A percentile compares a stretch with the other conserved stretches of the same genome.
Conservation (phyloP, 1,140 invertebrate species). For the Druon quercuslanigerum region DNA sequence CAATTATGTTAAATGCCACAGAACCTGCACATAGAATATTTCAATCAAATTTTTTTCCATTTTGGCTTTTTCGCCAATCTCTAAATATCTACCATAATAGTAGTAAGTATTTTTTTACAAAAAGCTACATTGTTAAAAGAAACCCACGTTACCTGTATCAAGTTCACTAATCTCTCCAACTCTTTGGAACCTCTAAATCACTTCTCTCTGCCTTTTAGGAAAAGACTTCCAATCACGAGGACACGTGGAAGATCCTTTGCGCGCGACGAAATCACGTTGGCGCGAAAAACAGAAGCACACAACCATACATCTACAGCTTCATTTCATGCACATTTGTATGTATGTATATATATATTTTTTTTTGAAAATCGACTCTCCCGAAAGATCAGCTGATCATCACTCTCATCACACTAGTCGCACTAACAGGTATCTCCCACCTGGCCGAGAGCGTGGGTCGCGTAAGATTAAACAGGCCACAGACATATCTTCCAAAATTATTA, state of each 20-base stretch:
- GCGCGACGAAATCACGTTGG: constrained; percentile 32
- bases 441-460: neutral
- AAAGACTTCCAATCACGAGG: constrained; percentile 9
- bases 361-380: constrained; percentile 41
- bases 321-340: constrained; percentile 28
- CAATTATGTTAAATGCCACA: too few species aligned
- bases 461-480: neutral
- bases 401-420: constrained; percentile 45
- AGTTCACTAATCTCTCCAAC: neutral
- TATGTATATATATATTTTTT: constrained; percentile 2
- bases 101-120: too few species aligned
- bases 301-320: constrained; percentile 24
- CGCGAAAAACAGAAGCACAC: constrained; percentile 33
- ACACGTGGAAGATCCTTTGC: constrained; percentile 32
- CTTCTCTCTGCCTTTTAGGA: neutral
- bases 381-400: constrained; percentile 63
- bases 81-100: too few species aligned
- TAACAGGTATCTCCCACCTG: constrained; percentile 27
- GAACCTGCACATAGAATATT: too few species aligned
- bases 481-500: neutral
- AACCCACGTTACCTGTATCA: neutral
- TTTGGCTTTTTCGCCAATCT: too few species aligned
- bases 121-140: neutral
- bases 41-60: too few species aligned
- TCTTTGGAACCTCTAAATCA: neutral